Conservation (phyloP, 2,797 vertebrate species). For the Poeciliopsis turneri region DNA sequence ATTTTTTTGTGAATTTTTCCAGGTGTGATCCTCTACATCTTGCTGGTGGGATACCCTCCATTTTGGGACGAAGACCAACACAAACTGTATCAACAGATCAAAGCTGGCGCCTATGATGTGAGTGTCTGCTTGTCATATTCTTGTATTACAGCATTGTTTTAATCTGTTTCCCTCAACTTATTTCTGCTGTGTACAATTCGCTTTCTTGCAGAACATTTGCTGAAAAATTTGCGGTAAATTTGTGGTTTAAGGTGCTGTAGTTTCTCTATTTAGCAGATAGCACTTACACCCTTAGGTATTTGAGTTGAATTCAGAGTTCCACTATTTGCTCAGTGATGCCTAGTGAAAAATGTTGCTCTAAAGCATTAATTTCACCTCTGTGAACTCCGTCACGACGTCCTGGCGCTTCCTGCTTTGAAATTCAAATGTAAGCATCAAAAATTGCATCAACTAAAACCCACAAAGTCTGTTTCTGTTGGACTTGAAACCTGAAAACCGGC, state of each 20-base stretch:
- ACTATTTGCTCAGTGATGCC: neutral
- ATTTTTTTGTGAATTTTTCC: conserved; percentile 31
- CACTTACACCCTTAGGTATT: no score
- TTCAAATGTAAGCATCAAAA: neutral
- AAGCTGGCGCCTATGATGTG: conserved; percentile 96
- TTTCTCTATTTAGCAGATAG: no score
- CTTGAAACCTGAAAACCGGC: neutral
- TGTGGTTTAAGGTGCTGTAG: no score
- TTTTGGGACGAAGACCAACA: conserved; percentile 99
- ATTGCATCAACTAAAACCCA: neutral
- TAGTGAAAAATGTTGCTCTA: neutral
- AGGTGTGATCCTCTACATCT: conserved; percentile 98
- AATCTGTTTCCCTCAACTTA: neutral
- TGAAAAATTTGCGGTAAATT: no score
- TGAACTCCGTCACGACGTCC: neutral
- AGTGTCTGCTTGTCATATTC: conserved; percentile 63
- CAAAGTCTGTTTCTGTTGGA: conserved; percentile 6
- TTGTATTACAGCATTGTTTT: neutral
- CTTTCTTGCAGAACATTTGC: no score
- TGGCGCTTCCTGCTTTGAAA: neutral
- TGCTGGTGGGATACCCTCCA: conserved; percentile 95
- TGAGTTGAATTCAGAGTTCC: no score
- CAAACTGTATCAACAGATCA: conserved; percentile 97
- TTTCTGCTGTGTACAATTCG: neutral
- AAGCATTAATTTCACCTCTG: neutral